Conservation (phyloP, 2,888 invertebrate genomes). For the Papilio demoleus region DNA sequence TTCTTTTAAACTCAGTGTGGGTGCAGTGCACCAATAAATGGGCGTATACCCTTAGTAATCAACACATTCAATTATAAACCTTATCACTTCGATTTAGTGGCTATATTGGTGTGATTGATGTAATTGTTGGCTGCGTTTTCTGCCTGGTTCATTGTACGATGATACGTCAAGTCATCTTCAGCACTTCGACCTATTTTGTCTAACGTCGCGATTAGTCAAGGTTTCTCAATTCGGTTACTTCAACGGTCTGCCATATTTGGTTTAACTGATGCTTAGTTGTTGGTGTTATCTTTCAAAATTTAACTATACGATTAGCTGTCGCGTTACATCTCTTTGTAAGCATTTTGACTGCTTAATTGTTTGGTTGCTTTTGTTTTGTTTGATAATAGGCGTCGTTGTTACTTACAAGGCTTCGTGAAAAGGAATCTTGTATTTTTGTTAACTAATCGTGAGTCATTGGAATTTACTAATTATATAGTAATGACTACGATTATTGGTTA, state of each 20-base stretch:
- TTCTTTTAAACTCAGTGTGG: conserved; percentile 38
- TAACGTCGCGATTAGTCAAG: conserved; percentile 76
- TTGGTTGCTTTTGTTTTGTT: conserved; percentile 51
- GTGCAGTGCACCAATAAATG: conserved; percentile 39
- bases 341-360: conserved; percentile 64
- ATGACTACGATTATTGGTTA: neutral
- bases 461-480: neutral
- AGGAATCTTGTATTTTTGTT: neutral
- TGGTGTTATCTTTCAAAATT: conserved; percentile 69
- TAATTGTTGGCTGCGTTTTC: conserved; percentile 24
- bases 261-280: conserved; percentile 55
- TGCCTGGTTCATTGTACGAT: conserved; percentile 32
- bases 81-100: conserved; percentile 18
- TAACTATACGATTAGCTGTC: conserved; percentile 74
- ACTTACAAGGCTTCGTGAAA: conserved; percentile 8
- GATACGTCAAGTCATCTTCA: conserved; percentile 40
- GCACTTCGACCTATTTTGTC: conserved; percentile 40
- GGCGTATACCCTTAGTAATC: conserved; percentile 28
- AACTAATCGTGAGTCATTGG: conserved; percentile 10
- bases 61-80: conserved; percentile 18
- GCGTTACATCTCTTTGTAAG: conserved; percentile 67
- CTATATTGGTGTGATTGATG: conserved; percentile 4
- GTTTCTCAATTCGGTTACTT: conserved; percentile 65
- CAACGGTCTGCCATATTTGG: conserved; percentile 60
- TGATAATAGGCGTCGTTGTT: conserved; percentile 40